Percentiles rank a stretch among this genome's conserved stretches.
Conservation (phyloP, 2,797 vertebrate genomes). For the Lutjanus campechanus region DNA sequence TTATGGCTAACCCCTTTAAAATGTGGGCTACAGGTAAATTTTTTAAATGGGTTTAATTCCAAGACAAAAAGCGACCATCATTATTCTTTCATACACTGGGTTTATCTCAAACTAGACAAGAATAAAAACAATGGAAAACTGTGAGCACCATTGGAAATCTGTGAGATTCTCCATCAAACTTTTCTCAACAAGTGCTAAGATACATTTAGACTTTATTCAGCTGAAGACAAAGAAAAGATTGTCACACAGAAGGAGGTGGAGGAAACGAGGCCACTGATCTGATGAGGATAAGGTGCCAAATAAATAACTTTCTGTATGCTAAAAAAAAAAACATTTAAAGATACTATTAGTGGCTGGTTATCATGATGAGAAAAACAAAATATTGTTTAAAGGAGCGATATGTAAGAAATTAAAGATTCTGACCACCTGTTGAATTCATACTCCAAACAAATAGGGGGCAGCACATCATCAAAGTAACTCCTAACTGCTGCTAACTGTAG, state of each 20-base stretch:
- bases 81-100: not conserved
- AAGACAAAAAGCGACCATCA: not conserved
- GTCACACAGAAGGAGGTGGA: conserved; percentile 24
- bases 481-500: too few species aligned
- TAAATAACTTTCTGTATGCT: not conserved
- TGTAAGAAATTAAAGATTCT: too few species aligned
- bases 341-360: not conserved
- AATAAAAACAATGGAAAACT: conserved; percentile 36
- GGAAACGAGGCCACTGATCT: conserved; percentile 7
- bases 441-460: too few species aligned
- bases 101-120: conserved; percentile 4
- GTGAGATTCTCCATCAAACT: conserved; percentile 36
- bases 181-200: conserved; percentile 17
- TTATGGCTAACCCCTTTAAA: conserved; percentile 32
- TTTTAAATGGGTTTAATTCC: conserved; percentile 8
- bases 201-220: conserved; percentile 27
- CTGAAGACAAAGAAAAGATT: conserved; percentile 26
- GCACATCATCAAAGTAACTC: too few species aligned
- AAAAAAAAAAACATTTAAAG: not conserved
- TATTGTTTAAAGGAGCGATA: too few species aligned
- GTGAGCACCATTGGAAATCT: conserved; percentile 65
- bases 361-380: not conserved
- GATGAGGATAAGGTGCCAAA: conserved; percentile 13
- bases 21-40: conserved; percentile 1
- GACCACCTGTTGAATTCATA: too few species aligned